Evolutionary conservation across 2,797 vertebrate genomes (phyloP).

Genomic region (Myotis pilosus): DNA sequence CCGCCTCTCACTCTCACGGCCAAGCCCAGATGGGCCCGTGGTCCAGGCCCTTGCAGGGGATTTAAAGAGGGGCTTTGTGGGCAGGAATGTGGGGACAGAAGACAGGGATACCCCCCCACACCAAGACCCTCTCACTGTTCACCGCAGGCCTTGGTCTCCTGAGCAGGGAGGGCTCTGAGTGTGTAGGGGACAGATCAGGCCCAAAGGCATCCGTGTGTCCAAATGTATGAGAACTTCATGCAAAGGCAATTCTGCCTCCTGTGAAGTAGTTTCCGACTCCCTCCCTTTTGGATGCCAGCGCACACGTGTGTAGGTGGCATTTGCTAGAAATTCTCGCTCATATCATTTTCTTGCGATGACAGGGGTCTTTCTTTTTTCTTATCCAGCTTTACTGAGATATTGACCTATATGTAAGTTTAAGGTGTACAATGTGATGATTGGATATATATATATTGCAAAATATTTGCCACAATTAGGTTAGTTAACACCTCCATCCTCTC

Average conservation of each 20-base stretch:
- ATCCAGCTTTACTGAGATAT: neutral
- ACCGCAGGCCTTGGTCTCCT: neutral
- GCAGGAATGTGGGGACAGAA: constrained; percentile 58
- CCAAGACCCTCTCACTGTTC: too few relatives aligned
- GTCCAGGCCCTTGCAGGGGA: constrained; percentile 42
- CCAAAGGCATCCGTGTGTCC: neutral
- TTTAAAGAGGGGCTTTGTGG: constrained; percentile 67
- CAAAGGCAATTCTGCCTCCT: neutral
- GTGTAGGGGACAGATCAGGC: neutral
- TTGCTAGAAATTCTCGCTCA: neutral
- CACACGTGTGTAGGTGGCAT: neutral
- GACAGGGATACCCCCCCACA: neutral
- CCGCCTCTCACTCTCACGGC: neutral
- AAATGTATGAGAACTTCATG: neutral
- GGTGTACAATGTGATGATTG: neutral
- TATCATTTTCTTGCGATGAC: neutral
- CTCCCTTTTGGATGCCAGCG: neutral
- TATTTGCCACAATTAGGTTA: neutral
- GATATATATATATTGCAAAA: neutral
- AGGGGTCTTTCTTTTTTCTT: neutral
- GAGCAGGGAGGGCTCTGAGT: neutral
- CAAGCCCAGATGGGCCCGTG: constrained; percentile 79
- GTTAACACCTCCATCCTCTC: neutral
- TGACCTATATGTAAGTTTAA: neutral
- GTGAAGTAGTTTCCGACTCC: neutral